Evolutionary conservation across 2,888 invertebrate species (phyloP).

Genomic region (Drosophila merina): DNA sequence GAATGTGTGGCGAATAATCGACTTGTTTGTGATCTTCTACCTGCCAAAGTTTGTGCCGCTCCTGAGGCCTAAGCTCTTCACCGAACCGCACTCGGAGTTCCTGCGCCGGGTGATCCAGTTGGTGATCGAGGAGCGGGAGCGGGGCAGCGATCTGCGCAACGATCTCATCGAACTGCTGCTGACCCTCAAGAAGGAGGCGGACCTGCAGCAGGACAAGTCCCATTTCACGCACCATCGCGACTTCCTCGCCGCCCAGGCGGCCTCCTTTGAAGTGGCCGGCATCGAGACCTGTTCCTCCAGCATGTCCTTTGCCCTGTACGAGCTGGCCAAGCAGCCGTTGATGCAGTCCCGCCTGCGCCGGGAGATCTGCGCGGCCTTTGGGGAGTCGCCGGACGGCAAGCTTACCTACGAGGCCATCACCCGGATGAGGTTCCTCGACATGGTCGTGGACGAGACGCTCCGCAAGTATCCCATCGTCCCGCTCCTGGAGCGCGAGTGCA

Average conservation of each 20-base stretch:
- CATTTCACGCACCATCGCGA: conserved; percentile 80
- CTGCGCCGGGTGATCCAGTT: conserved; percentile 83
- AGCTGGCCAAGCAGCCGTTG: conserved; percentile 83
- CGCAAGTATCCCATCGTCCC: conserved; percentile 83
- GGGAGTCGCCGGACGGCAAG: conserved; percentile 53
- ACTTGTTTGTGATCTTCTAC: conserved; percentile 83
- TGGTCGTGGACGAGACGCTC: conserved; percentile 83
- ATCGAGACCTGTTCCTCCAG: conserved; percentile 83
- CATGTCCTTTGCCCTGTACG: conserved; percentile 84
- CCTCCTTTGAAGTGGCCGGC: conserved; percentile 82
- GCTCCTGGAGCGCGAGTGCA: conserved; percentile 82
- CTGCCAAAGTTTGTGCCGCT: conserved; percentile 82
- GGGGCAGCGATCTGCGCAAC: conserved; percentile 82
- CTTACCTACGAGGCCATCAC: conserved; percentile 83
- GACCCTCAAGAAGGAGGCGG: conserved; percentile 83
- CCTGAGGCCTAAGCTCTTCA: conserved; percentile 77
- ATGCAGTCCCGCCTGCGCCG: conserved; percentile 83
- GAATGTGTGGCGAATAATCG: conserved; percentile 78
- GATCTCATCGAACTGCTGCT: conserved; percentile 85
- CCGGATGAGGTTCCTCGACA: conserved; percentile 84
- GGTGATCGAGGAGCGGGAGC: conserved; percentile 83
- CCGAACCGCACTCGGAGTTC: conserved; percentile 79
- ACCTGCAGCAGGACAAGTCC: conserved; percentile 72
- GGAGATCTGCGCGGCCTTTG: conserved; percentile 83
- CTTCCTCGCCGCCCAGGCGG: conserved; percentile 82